A percentile compares a stretch with the other conserved stretches of the same genome.
Evolutionary conservation across 2,797 vertebrate species (phyloP).

Genomic region (Semotilus atromaculatus): DNA sequence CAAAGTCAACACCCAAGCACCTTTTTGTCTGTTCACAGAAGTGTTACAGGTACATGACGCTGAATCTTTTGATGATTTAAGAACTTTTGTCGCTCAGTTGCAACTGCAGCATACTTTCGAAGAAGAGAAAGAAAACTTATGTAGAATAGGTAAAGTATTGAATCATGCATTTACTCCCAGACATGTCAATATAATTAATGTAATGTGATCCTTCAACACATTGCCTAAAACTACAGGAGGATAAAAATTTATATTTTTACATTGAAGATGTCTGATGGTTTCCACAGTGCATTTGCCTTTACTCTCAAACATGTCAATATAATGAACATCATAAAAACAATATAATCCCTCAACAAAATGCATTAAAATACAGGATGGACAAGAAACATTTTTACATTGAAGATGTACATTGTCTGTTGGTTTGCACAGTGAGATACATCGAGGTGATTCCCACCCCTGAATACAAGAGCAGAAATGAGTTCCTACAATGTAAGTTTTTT

Average conservation of each 20-base stretch:
- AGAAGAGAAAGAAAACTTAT: conserved; percentile 5
- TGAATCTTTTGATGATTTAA: conserved; percentile 25
- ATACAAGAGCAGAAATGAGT: background rate
- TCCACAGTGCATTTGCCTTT: background rate
- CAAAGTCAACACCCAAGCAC: too few relatives aligned
- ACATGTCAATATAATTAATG: background rate
- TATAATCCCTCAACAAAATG: background rate
- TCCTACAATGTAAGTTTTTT: background rate
- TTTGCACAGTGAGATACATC: background rate
- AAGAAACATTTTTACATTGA: background rate
- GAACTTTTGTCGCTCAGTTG: background rate
- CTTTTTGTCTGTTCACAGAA: too few relatives aligned
- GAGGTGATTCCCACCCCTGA: conserved; percentile 15
- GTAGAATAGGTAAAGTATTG: conserved; percentile 3
- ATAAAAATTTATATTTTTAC: background rate
- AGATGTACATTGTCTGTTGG: background rate
- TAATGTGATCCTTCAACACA: background rate
- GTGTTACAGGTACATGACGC: too few relatives aligned
- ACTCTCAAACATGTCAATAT: too few relatives aligned
- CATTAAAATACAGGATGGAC: background rate
- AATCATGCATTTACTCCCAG: background rate
- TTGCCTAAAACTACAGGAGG: too few relatives aligned
- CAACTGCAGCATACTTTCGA: conserved; percentile 4
- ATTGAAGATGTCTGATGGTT: background rate
- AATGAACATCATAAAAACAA: background rate